Conservation (phyloP, 2,113 vertebrate genomes). For the Nothobranchius kuhntae region DNA sequence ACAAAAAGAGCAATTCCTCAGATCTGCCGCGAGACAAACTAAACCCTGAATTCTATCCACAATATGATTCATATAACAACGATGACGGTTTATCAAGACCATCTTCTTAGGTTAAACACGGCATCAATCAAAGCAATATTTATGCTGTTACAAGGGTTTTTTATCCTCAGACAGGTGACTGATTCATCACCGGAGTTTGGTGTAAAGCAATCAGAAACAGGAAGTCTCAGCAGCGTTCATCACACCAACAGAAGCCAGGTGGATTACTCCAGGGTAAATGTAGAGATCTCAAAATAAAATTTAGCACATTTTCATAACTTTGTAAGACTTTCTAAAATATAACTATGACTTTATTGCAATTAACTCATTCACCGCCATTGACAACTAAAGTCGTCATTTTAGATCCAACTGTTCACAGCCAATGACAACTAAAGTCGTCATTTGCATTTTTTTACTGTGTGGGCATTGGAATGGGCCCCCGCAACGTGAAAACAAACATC, state of each 20-base stretch:
- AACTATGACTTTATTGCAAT: no score
- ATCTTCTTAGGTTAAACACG: conserved; percentile 6
- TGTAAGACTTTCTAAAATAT: no score
- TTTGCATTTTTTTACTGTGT: no score
- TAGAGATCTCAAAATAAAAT: no score
- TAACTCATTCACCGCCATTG: no score
- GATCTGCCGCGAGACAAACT: background rate
- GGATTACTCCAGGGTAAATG: conserved; percentile 5
- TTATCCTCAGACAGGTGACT: conserved; percentile 1
- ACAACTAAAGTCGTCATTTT: no score
- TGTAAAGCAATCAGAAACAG: conserved; percentile 22
- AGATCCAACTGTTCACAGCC: no score
- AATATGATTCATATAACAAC: background rate
- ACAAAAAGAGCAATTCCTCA: conserved; percentile 6
- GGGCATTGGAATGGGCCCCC: no score
- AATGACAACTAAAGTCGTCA: no score
- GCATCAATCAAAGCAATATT: conserved; percentile 5
- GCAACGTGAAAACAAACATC: no score
- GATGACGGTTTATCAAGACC: background rate
- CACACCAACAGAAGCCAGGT: background rate
- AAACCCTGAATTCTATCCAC: background rate
- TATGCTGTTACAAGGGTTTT: conserved; percentile 13
- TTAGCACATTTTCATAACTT: no score
- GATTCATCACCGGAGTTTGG: conserved; percentile 21
- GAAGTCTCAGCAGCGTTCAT: conserved; percentile 20